phyloP scores from a whole-genome alignment of 2,888 invertebrate species.

The Phorcus lineatus region DNA sequence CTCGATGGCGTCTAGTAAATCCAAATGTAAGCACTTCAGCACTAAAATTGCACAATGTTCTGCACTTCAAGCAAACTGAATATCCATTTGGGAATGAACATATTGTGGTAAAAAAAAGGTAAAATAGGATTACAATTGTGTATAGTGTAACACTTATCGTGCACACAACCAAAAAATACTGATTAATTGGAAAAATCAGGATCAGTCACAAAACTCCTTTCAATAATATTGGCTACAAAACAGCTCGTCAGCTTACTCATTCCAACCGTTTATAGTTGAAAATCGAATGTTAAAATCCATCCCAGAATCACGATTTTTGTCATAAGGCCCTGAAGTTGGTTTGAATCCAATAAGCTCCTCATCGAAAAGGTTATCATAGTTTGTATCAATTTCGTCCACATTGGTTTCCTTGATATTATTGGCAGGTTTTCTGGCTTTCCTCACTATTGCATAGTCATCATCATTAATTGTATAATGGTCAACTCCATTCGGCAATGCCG shows the following conservation, averaged over 20 bases:
- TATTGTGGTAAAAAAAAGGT: too few relatives aligned
- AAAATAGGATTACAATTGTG: too few relatives aligned
- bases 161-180: too few relatives aligned
- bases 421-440: slow-evolving; percentile 49
- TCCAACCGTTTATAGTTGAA: slow-evolving; percentile 3
- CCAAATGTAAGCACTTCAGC: too few relatives aligned
- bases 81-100: too few relatives aligned
- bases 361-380: slow-evolving; percentile 27
- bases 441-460: slow-evolving; percentile 50
- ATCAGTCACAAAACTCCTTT: too few relatives aligned
- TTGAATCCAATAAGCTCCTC: slow-evolving; percentile 33
- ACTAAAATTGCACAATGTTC: too few relatives aligned
- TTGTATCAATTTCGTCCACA: slow-evolving; percentile 14
- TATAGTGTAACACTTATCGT: too few relatives aligned
- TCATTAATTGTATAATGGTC: slow-evolving; percentile 48
- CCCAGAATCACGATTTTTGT: slow-evolving; percentile 33
- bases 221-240: too few relatives aligned
- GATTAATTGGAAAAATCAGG: too few relatives aligned
- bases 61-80: too few relatives aligned
- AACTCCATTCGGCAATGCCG: slow-evolving; percentile 41
- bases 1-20: too few relatives aligned
- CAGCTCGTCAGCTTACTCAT: not conserved
- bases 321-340: slow-evolving; percentile 45
- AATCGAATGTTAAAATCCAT: slow-evolving; percentile 25
- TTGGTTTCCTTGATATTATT: slow-evolving; percentile 39